These are phyloP conservation scores for Elegia similella DNA, from an alignment of 2,888 invertebrate species.

Conservation along the genomic window DNA sequence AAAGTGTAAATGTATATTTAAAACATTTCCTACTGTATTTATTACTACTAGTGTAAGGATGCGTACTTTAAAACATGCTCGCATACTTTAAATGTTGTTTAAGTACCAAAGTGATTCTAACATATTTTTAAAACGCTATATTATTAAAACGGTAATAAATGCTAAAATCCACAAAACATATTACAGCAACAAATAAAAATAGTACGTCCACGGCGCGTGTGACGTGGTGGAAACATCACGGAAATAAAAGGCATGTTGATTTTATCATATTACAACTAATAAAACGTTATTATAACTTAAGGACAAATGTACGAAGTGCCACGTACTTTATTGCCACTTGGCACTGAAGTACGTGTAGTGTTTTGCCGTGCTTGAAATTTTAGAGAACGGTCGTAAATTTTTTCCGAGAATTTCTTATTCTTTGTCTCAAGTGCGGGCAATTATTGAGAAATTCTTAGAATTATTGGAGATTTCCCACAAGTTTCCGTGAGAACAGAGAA, in stretches of 20 bases:
- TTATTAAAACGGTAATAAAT: constrained; percentile 60
- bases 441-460: too few species aligned
- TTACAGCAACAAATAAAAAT: constrained; percentile 20
- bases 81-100: constrained; percentile 27
- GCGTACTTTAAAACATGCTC: background rate
- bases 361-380: too few species aligned
- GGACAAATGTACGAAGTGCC: constrained; percentile 27
- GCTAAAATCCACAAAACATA: constrained; percentile 41
- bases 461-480: too few species aligned
- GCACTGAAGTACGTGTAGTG: too few species aligned
- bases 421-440: too few species aligned
- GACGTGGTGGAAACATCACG: background rate
- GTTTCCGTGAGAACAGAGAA: too few species aligned
- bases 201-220: background rate
- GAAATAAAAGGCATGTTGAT: background rate
- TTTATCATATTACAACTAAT: background rate
- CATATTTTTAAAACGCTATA: too few species aligned
- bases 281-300: constrained; percentile 21
- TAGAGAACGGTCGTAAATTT: too few species aligned
- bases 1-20: background rate
- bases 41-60: background rate
- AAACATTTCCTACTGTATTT: background rate
- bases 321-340: too few species aligned
- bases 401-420: too few species aligned
- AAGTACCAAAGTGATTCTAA: constrained; percentile 58